Percentiles rank a stretch among this genome's conserved stretches.
Evolutionary conservation across 1,140 invertebrate species (phyloP).

Genomic region (Euura lappo): DNA sequence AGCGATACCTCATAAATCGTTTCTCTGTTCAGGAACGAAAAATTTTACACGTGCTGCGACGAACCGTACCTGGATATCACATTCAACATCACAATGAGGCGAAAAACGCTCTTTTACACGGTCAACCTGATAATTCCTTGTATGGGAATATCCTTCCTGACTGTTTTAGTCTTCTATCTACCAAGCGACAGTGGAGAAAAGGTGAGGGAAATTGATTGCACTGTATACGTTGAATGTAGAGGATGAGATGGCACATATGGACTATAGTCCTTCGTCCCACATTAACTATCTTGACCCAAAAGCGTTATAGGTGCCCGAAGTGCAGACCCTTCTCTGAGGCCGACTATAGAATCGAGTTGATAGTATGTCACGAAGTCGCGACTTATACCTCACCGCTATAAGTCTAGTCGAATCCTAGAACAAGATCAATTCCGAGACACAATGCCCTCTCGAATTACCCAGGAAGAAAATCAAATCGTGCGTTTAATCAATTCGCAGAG

Average conservation of each 20-base stretch:
- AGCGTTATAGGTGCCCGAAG: background rate
- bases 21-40: slow-evolving; percentile 77
- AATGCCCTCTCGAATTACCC: background rate
- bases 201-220: slow-evolving; percentile 66
- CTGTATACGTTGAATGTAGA: background rate
- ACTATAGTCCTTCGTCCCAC: background rate
- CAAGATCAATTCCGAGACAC: background rate
- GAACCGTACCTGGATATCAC: slow-evolving; percentile 97
- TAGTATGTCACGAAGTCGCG: background rate
- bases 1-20: slow-evolving; percentile 7
- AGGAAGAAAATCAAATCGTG: background rate
- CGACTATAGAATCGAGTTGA: background rate
- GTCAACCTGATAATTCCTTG: slow-evolving; percentile 97
- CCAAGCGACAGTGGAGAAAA: slow-evolving; percentile 99
- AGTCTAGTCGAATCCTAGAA: background rate
- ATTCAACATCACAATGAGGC: slow-evolving; percentile 97
- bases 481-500: background rate
- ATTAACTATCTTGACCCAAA: slow-evolving; percentile 7
- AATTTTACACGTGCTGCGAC: slow-evolving; percentile 96
- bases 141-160: slow-evolving; percentile 98
- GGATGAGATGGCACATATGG: background rate
- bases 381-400: background rate
- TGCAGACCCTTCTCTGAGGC: background rate
- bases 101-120: slow-evolving; percentile 97
- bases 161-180: slow-evolving; percentile 97